These are phyloP conservation scores for Myripristis jacobus DNA, from an alignment of 2,797 vertebrate species.

Conservation along the genomic window DNA sequence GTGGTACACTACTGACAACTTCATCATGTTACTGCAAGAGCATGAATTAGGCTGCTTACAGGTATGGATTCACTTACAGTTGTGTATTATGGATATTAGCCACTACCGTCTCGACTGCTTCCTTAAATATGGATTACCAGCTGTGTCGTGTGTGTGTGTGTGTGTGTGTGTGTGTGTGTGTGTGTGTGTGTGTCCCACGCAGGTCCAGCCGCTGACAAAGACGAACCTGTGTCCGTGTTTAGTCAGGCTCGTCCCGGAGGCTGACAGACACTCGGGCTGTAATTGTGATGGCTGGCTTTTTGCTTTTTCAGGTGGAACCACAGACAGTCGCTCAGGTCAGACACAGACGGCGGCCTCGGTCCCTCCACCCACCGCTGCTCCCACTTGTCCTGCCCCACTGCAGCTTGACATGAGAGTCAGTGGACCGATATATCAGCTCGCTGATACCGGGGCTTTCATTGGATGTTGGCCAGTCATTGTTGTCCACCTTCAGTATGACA, in stretches of 20 bases:
- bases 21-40: no score
- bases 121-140: neutral
- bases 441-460: no score
- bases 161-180: conserved; percentile 47
- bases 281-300: conserved; percentile 24
- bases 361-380: conserved; percentile 25
- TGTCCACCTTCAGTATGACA: no score
- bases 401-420: neutral
- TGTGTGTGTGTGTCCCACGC: conserved; percentile 38
- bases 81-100: conserved; percentile 22
- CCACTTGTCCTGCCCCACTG: conserved; percentile 1
- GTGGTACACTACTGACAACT: no score
- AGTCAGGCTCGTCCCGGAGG: conserved; percentile 48
- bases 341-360: conserved; percentile 32
- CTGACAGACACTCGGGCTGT: conserved; percentile 6
- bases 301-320: conserved; percentile 75
- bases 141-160: conserved; percentile 37
- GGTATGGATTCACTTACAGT: neutral
- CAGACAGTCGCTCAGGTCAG: conserved; percentile 63
- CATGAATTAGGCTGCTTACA: no score
- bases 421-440: no score
- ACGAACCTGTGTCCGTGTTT: conserved; percentile 56
- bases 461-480: no score
- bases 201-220: conserved; percentile 34
- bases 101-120: neutral